A percentile compares a stretch with the other conserved stretches of the same genome.
phyloP scores from a whole-genome alignment of 2,113 vertebrate species.

The Oceanodroma tethys region DNA sequence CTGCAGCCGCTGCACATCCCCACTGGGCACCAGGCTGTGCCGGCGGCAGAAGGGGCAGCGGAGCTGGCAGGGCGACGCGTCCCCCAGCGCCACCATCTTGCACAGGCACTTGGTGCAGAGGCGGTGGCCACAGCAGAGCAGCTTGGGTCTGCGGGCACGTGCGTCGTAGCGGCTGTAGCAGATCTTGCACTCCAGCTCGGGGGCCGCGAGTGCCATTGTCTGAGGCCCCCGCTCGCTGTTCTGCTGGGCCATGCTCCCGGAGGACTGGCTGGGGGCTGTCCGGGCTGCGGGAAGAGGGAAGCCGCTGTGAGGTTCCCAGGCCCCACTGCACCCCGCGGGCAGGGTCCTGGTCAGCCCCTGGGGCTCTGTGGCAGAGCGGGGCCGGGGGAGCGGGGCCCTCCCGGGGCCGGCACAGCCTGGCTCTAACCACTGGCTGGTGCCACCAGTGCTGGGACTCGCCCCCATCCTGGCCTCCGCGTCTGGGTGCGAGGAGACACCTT shows the following conservation, averaged over 20 bases:
- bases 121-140: slow-evolving; percentile 81
- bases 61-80: slow-evolving; percentile 68
- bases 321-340: background rate
- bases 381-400: too few species aligned
- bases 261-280: background rate
- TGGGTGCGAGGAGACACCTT: too few species aligned
- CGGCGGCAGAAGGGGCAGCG: slow-evolving; percentile 88
- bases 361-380: background rate
- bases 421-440: background rate
- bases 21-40: slow-evolving; percentile 74
- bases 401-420: background rate
- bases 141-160: slow-evolving; percentile 76
- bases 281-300: background rate
- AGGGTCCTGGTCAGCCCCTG: too few species aligned
- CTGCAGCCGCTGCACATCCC: slow-evolving; percentile 80
- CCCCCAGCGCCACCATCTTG: slow-evolving; percentile 77
- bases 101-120: slow-evolving; percentile 83
- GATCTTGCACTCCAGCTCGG: slow-evolving; percentile 86
- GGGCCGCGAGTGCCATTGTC: slow-evolving; percentile 55
- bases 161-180: slow-evolving; percentile 84
- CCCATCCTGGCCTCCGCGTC: background rate
- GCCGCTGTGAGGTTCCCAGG: background rate
- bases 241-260: slow-evolving; percentile 57
- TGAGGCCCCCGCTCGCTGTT: background rate
- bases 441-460: background rate